A percentile compares a stretch with the other conserved stretches of the same genome.
phyloP scores from a whole-genome alignment of 2,113 vertebrate species.

The Cavia aperea region DNA sequence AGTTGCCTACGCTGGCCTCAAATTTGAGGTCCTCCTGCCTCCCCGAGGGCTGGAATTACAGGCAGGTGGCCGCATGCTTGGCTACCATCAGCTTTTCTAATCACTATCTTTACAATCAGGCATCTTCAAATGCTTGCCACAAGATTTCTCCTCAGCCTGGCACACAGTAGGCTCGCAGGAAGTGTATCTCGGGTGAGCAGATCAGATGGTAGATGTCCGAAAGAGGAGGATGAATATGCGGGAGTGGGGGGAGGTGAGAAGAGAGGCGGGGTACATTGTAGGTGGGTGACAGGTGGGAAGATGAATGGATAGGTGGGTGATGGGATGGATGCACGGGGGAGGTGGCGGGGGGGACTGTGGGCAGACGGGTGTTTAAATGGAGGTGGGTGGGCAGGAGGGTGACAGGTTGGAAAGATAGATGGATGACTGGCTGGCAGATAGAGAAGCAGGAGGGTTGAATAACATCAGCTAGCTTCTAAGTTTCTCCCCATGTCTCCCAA shows the following conservation, averaged over 20 bases:
- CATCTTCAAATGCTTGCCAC: not conserved
- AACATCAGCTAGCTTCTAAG: not conserved
- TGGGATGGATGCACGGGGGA: not conserved
- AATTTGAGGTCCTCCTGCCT: not conserved
- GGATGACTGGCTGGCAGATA: not conserved
- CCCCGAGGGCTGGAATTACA: not conserved
- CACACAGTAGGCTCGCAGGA: not conserved
- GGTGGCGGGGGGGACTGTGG: not conserved
- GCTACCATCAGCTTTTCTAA: not conserved
- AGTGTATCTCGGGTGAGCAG: not conserved
- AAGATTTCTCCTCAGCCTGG: not conserved
- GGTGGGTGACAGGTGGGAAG: not conserved
- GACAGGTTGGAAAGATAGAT: not conserved
- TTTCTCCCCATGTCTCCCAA: not conserved
- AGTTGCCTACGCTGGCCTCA: not conserved
- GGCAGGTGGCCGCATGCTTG: not conserved
- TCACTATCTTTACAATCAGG: not conserved
- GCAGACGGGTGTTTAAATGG: not conserved
- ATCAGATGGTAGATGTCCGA: not conserved
- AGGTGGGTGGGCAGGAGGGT: not conserved
- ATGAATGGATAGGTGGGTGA: not conserved
- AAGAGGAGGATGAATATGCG: not conserved
- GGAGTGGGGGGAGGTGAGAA: not conserved
- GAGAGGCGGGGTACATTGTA: not conserved
- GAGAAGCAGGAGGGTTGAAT: not conserved